Evolutionary conservation across 2,113 vertebrate genomes (phyloP), one percentile per base, ranked within the genome.

Genomic region (Rhynchomys soricoides): DNA sequence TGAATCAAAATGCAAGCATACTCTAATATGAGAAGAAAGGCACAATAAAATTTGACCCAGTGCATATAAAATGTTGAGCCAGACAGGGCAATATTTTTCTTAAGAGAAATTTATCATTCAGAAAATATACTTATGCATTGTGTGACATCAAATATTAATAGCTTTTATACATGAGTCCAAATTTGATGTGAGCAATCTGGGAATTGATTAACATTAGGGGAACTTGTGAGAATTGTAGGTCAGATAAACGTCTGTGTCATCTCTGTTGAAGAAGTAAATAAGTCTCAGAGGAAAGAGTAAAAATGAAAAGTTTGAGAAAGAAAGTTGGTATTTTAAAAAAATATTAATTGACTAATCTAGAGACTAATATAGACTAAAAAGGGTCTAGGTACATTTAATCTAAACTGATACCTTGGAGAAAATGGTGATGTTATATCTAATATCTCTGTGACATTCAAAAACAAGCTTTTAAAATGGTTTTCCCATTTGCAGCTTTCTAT

Each of bases 141-240:
- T 94, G 43, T 97, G 64, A 86, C 55, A 92, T 83, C 12, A 95
- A 75, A 89, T 95, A 81, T 59, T 7, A 94, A 94, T 74, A 52
- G 15, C 22, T 96, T 52, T 93, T 96, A 75, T 82, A 34, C 77
- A 88, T 91, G 48, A 95, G 52, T 24, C 19, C 87, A 91, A 92
- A 95, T 96, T 79, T 96, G 31, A 92, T 93, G 64, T 74, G 78
- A 95, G 90, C 6, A 7, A 86, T 86, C 62, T 94, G 74, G 40
- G 24, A 96, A 96, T 50, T 96, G 70, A 94, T 95, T 94, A 86
- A 31, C 86, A 48, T 92, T 94, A 68, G 74, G 75, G 86, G 75
- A 95, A 95, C 71, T 82, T 66, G 22, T 55, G 79, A 96, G n/a
- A 22, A 95, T 40, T 71, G 37, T 68, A 93, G 43, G 59, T 92